phyloP scores from a whole-genome alignment of 2,888 invertebrate genomes.

The Nomada flava region DNA sequence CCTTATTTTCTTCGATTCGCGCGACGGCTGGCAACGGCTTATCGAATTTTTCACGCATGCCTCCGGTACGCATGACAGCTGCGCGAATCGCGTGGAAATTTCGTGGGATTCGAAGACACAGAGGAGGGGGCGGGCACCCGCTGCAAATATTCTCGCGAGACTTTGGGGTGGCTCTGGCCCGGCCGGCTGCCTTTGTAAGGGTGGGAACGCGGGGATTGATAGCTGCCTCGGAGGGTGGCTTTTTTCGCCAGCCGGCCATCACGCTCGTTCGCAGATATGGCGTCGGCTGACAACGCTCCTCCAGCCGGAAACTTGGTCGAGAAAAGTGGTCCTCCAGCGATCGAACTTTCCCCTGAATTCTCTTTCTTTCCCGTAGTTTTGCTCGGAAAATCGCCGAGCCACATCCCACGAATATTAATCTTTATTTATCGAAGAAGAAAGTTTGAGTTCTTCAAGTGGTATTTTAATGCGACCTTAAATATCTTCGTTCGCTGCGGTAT shows the following conservation, averaged over 20 bases:
- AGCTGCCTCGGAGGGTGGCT: slow-evolving; percentile 79
- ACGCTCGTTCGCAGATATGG: slow-evolving; percentile 80
- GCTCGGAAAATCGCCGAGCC: not conserved
- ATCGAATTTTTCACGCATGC: slow-evolving; percentile 29
- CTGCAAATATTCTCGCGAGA: slow-evolving; percentile 80
- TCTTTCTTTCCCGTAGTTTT: not conserved
- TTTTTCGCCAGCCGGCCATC: slow-evolving; percentile 82
- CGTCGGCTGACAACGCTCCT: slow-evolving; percentile 71
- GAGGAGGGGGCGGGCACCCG: slow-evolving; percentile 66
- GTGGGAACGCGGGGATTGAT: slow-evolving; percentile 74
- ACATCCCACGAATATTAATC: not conserved
- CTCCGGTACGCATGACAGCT: slow-evolving; percentile 51
- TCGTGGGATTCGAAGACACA: slow-evolving; percentile 61
- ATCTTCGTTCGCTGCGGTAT: not conserved
- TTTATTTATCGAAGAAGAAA: not conserved
- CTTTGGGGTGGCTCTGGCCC: slow-evolving; percentile 67
- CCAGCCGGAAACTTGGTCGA: slow-evolving; percentile 27
- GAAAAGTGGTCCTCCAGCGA: slow-evolving; percentile 6
- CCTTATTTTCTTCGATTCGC: not conserved
- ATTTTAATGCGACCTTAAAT: too few species aligned
- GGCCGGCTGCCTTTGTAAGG: slow-evolving; percentile 70
- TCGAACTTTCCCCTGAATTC: not conserved
- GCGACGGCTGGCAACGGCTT: slow-evolving; percentile 9
- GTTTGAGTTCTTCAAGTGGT: not conserved
- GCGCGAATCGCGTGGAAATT: slow-evolving; percentile 69